Base-by-base conservation (phyloP, 1,140 invertebrate genomes). In the Arion vulgaris region DNA sequence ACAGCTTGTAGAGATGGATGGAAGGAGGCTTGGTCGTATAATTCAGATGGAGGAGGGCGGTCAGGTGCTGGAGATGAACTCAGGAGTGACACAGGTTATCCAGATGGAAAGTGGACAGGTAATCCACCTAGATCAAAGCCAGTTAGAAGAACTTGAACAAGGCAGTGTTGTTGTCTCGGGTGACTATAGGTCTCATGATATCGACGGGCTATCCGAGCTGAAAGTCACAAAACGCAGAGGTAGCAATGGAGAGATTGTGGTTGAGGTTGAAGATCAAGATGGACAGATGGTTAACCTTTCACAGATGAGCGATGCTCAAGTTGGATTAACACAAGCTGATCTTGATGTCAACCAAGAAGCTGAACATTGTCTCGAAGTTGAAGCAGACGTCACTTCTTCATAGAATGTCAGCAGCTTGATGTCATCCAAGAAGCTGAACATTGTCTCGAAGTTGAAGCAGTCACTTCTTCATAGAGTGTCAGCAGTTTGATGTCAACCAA, bases 91-190 rank as follows among this genome's bases (percentile, higher is more conserved):
- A 41, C 73, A 75, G 41, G 66, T 49, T 17, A 68, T 80, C 23
- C 77, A 80, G 62, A 80, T 80, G 77, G 77, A 80, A 62, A 32
- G 77, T 68, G 77, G 77, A 7, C 77, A 80, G 77, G 77, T 80
- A 17, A 80, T 80, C 28, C 77, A 80, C 36, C 38, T 80, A 26
- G 77, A 80, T 17, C 77, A 80, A 17, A 38, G 49, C 36, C 77
- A 80, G 77, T 34, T 80, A 1, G 28, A 68, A 34, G 66, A 45
- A 17, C 53, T 80, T 57, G 77, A 69, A 32, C n/a, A 39, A 34
- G 77, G 77, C 32, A 62, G 28, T 23, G 39, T 80, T 28, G 75
- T 78, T 4, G 77, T 80, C 13, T 45, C 77, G 5, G 62, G 49
- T 36, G 75, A 62, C 36, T 62, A 45, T 32, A 39, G 23, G 34